Conservation (phyloP, 1,140 invertebrate species). For the Bicyclus anynana region DNA sequence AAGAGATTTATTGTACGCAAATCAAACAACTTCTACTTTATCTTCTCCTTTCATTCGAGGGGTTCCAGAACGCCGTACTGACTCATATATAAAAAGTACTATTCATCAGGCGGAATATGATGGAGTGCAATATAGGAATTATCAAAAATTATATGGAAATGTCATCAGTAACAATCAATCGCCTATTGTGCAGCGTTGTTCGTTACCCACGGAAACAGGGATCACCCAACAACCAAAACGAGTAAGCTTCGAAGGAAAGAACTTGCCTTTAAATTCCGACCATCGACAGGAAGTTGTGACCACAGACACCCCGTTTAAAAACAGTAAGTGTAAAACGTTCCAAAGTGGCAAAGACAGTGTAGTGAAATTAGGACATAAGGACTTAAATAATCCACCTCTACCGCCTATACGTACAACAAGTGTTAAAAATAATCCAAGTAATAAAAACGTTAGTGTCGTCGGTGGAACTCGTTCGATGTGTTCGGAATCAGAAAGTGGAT, state of each 20-base stretch:
- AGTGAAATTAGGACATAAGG: constrained; percentile 18
- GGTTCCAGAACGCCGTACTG: constrained; percentile 51
- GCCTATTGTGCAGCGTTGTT: constrained; percentile 31
- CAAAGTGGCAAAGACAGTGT: constrained; percentile 17
- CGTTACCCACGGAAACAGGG: constrained; percentile 25
- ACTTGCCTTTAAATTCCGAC: constrained; percentile 1
- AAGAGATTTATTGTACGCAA: constrained; percentile 36
- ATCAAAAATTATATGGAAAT: constrained; percentile 34
- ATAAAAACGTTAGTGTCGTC: constrained; percentile 27
- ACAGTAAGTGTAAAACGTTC: neutral
- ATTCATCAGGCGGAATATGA: constrained; percentile 31
- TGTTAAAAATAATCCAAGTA: constrained; percentile 38
- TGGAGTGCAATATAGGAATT: constrained; percentile 45
- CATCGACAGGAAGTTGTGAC: neutral
- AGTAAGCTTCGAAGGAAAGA: constrained; percentile 45
- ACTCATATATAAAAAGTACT: constrained; percentile 47
- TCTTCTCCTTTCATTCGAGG: constrained; percentile 44
- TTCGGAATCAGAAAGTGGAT: constrained; percentile 80
- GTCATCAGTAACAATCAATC: constrained; percentile 16
- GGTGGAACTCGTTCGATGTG: constrained; percentile 37
- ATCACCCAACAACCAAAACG: constrained; percentile 39
- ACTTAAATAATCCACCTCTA: constrained; percentile 30
- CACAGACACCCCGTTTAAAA: neutral
- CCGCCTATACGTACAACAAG: constrained; percentile 55
- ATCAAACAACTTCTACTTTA: constrained; percentile 36